Conservation (phyloP, 1,140 invertebrate species). For the Drosophila pruinosa region DNA sequence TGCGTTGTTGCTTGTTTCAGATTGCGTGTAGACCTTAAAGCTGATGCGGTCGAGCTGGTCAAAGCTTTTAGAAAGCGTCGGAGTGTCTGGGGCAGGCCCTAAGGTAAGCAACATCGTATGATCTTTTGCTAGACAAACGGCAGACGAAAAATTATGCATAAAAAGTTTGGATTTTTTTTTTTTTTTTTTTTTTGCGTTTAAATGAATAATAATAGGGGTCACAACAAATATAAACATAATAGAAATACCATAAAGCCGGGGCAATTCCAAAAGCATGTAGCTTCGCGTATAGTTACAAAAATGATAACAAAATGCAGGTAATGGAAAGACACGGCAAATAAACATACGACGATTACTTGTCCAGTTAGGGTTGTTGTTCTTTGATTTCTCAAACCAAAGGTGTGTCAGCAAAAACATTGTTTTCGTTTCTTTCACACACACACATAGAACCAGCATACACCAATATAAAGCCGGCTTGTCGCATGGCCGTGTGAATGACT, state of each 20-base stretch:
- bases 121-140: slow-evolving; percentile 22
- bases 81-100: slow-evolving; percentile 28
- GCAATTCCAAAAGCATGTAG: background rate
- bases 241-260: background rate
- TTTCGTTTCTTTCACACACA: slow-evolving; percentile 27
- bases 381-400: slow-evolving; percentile 3
- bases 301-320: slow-evolving; percentile 11
- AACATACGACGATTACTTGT: background rate
- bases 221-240: background rate
- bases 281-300: background rate
- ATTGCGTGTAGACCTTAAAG: slow-evolving; percentile 12
- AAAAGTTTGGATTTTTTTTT: background rate
- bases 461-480: slow-evolving; percentile 3
- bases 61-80: slow-evolving; percentile 29
- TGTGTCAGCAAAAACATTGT: slow-evolving; percentile 35
- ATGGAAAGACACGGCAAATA: background rate
- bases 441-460: background rate
- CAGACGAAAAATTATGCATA: background rate
- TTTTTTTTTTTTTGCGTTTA: background rate
- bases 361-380: slow-evolving; percentile 2
- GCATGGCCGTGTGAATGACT: slow-evolving; percentile 13
- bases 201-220: background rate
- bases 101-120: slow-evolving; percentile 68
- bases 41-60: background rate
- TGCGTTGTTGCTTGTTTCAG: background rate